Percentiles rank a stretch among this genome's conserved stretches.
Conservation (phyloP, 64 coral and sea anemone genomes). For the Platygyra sinensis region DNA sequence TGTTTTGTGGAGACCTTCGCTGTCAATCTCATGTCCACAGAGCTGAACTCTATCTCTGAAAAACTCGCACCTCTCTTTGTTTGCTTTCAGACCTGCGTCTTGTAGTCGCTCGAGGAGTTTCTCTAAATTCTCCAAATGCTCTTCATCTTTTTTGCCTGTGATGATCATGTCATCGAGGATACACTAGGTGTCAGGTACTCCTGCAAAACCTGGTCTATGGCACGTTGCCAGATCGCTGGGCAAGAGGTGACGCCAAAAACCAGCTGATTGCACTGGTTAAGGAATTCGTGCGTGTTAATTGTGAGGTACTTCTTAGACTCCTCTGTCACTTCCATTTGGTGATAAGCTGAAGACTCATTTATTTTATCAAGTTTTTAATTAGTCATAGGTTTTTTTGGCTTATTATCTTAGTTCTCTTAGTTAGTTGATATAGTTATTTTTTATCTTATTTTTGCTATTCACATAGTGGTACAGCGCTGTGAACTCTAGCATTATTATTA, state of each 20-base stretch:
- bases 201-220: slow-evolving; percentile 33
- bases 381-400: too few species aligned
- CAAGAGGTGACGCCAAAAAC: slow-evolving; percentile 12
- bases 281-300: slow-evolving; percentile 31
- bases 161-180: slow-evolving; percentile 42
- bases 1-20: slow-evolving; percentile 44
- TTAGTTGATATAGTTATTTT: too few species aligned
- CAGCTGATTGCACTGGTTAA: slow-evolving; percentile 25
- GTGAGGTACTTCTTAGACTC: slow-evolving; percentile 40
- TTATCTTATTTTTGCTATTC: too few species aligned
- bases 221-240: slow-evolving; percentile 40
- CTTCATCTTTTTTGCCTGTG: slow-evolving; percentile 19
- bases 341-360: too few species aligned
- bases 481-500: too few species aligned
- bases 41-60: slow-evolving; percentile 52
- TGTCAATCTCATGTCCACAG: slow-evolving; percentile 59
- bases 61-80: slow-evolving; percentile 55
- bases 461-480: too few species aligned
- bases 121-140: slow-evolving; percentile 43
- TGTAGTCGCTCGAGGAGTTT: slow-evolving; percentile 41
- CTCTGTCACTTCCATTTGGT: slow-evolving; percentile 44
- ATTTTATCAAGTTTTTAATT: too few species aligned
- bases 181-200: slow-evolving; percentile 30
- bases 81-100: slow-evolving; percentile 42
- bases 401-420: too few species aligned